A percentile compares a stretch with the other conserved stretches of the same genome.
Conservation (phyloP, 2,113 vertebrate species). For the Notiomystis cincta region DNA sequence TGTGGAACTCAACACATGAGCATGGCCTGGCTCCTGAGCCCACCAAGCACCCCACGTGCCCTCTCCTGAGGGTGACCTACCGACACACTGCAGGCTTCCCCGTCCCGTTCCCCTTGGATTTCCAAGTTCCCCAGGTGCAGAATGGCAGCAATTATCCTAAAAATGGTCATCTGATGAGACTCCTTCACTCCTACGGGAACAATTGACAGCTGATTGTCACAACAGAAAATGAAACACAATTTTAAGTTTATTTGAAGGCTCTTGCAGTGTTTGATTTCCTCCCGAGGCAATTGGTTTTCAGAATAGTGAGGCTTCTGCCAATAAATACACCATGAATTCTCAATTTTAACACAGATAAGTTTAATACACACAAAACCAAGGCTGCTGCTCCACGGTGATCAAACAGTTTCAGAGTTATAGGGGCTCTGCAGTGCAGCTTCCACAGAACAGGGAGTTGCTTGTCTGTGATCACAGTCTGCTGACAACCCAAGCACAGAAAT, state of each 20-base stretch:
- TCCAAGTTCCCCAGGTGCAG: conserved; percentile 90
- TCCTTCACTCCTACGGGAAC: conserved; percentile 84
- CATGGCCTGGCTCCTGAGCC: background rate
- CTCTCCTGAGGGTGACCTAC: conserved; percentile 63
- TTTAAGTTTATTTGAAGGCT: background rate
- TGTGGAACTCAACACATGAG: background rate
- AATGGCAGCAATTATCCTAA: conserved; percentile 88
- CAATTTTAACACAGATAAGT: background rate
- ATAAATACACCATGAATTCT: background rate
- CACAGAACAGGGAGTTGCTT: background rate
- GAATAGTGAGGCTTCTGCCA: background rate
- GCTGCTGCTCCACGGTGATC: background rate
- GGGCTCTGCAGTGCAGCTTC: background rate
- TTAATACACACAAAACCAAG: background rate
- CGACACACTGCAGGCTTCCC: conserved; percentile 80
- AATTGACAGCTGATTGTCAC: background rate
- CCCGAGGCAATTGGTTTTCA: background rate
- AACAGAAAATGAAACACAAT: background rate
- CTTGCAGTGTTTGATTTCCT: background rate
- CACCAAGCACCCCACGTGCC: background rate
- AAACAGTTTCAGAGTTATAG: background rate
- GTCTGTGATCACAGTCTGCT: accelerated
- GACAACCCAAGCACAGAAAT: background rate
- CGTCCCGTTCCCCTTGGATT: conserved; percentile 77
- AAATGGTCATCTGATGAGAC: conserved; percentile 84